Evolutionary conservation across 2,113 vertebrate genomes (phyloP).

Genomic region (Choloepus hoffmanni): DNA sequence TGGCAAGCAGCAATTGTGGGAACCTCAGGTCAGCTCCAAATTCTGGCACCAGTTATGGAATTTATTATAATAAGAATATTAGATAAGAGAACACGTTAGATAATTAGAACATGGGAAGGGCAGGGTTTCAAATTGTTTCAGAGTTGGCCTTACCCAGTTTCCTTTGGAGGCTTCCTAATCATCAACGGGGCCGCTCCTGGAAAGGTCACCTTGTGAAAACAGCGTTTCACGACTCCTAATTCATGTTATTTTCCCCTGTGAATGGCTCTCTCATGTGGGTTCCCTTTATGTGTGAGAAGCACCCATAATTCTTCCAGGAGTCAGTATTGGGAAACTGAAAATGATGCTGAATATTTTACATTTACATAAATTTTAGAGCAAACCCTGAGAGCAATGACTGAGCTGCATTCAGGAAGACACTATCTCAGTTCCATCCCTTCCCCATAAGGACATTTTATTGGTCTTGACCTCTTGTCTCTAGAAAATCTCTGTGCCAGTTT

Average conservation of each 20-base stretch:
- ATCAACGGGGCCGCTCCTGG: not conserved
- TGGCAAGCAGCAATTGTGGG: not conserved
- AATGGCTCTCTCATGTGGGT: not conserved
- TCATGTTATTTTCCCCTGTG: not conserved
- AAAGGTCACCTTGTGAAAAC: not conserved
- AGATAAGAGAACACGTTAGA: not conserved
- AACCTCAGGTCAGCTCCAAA: not conserved
- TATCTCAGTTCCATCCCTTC: not conserved
- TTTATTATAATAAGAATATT: not conserved
- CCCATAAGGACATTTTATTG: no score
- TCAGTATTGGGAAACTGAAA: not conserved
- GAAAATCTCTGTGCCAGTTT: no score
- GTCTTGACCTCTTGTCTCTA: no score
- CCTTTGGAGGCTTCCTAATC: not conserved
- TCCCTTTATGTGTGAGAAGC: not conserved
- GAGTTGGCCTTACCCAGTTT: not conserved
- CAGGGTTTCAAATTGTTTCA: not conserved
- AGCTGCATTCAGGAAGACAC: no score
- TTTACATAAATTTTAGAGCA: no score
- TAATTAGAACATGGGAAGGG: not conserved
- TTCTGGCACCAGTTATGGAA: not conserved
- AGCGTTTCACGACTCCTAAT: not conserved
- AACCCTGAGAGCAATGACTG: no score
- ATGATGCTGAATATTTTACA: no score
- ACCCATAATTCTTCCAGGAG: not conserved